Evolutionary conservation across 2,888 invertebrate genomes (phyloP).

Genomic region (Rhimphoctona megacephalus): DNA sequence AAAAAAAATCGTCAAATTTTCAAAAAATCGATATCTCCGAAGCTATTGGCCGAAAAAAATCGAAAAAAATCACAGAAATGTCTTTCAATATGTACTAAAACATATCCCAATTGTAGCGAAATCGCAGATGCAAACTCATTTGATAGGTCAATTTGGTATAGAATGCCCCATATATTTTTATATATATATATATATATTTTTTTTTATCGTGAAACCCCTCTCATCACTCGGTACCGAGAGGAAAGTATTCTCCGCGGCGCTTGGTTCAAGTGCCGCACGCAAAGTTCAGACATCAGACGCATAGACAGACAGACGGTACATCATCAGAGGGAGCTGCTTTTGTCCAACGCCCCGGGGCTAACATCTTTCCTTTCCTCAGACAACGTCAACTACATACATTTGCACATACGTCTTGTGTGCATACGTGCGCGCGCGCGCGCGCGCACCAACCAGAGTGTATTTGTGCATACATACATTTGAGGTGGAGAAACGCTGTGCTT

Average conservation of each 20-base stretch:
- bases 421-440: too few species aligned
- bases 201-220: constrained; percentile 51
- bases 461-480: background rate
- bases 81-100: too few species aligned
- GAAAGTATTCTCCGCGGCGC: constrained; percentile 36
- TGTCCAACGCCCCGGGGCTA: constrained; percentile 55
- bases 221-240: background rate
- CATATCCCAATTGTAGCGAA: too few species aligned
- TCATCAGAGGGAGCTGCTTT: constrained; percentile 47
- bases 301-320: constrained; percentile 53
- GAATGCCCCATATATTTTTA: background rate
- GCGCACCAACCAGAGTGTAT: background rate
- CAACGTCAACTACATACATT: constrained; percentile 19
- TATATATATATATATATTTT: background rate
- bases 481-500: background rate
- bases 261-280: constrained; percentile 57
- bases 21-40: too few species aligned
- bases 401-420: background rate
- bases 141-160: too few species aligned
- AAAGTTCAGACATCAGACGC: constrained; percentile 58
- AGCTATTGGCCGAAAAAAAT: too few species aligned
- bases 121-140: too few species aligned
- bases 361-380: constrained; percentile 45
- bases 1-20: too few species aligned
- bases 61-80: too few species aligned